These are phyloP conservation scores for Tetragnatha versicolor DNA, from an alignment of 1,140 invertebrate genomes.

Conservation along the genomic window DNA sequence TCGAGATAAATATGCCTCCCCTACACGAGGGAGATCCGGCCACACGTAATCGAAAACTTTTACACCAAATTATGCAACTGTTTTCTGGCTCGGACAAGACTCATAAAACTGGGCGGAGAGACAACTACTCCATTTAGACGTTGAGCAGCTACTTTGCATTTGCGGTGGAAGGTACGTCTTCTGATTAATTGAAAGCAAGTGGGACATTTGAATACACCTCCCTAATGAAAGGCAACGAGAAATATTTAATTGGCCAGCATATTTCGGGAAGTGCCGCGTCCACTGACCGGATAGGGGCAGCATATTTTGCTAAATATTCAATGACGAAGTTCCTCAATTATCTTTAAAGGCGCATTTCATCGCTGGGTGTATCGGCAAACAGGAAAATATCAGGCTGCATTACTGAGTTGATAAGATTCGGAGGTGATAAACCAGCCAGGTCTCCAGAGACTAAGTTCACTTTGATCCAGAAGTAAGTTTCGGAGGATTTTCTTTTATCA, in stretches of 20 bases:
- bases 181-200: neutral
- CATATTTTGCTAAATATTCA: neutral
- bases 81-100: too few species aligned
- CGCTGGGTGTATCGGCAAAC: neutral
- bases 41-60: too few species aligned
- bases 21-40: too few species aligned
- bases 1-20: too few species aligned
- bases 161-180: too few species aligned
- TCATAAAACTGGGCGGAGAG: too few species aligned
- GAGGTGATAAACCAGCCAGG: too few species aligned
- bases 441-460: neutral
- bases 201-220: neutral
- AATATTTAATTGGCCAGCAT: neutral
- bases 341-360: neutral
- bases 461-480: neutral
- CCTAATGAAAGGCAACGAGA: constrained; percentile 5
- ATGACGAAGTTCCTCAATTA: neutral
- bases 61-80: too few species aligned
- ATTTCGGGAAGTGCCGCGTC: neutral
- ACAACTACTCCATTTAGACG: too few species aligned
- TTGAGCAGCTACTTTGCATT: neutral
- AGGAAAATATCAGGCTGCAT: constrained; percentile 1
- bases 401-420: neutral
- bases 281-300: neutral
- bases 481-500: neutral